Base-by-base conservation (phyloP, 2,113 vertebrate genomes). In the Hydropotes inermis region DNA sequence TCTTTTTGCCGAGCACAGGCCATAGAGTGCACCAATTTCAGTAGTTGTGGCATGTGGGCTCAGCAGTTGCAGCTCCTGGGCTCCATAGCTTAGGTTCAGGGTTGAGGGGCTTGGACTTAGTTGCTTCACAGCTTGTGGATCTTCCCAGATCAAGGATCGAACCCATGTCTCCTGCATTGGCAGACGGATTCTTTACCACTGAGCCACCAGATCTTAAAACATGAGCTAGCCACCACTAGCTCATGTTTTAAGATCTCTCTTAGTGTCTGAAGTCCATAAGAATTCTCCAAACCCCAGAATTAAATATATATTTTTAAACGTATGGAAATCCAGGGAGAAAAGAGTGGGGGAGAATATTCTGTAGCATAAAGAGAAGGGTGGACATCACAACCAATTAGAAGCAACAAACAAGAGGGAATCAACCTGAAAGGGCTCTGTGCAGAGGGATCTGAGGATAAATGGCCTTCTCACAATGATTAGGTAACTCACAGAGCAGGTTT, bases 351-450 rank as follows among this genome's bases (percentile, higher is more conserved):
- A 94, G 83, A 86, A 27, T 52, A 90, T 79, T 92, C 50, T 0
- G 2, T 87, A 85, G 79, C 87, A 81, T n/a, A 67, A 19, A 36
- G 96, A 87, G 86, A 97, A 95, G 87, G 87, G 89, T 85, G 57
- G 74, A 90, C 13, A 15, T 94, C 93, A 91, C 79, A 96, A 96
- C 60, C 76, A 92, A 95, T 88, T 97, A 93, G 95, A 90, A 89
- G 74, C 89, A 97, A 93, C 70, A 70, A 95, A 33, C 28, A 76
- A 83, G 64, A 95, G 3, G 39, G 84, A 79, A 21, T 83, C 79
- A 91, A 39, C 54, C 36, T 67, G 97, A 92, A 87, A 97, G 90
- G 57, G 33, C 83, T 96, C 28, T 6, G 36, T 25, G 64, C 82
- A 60, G 64, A 83, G 91, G 54, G 70, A 47, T 82, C 54, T 17